Base-by-base conservation (phyloP, 1,140 invertebrate genomes). In the Drosophila sturtevanti region DNA sequence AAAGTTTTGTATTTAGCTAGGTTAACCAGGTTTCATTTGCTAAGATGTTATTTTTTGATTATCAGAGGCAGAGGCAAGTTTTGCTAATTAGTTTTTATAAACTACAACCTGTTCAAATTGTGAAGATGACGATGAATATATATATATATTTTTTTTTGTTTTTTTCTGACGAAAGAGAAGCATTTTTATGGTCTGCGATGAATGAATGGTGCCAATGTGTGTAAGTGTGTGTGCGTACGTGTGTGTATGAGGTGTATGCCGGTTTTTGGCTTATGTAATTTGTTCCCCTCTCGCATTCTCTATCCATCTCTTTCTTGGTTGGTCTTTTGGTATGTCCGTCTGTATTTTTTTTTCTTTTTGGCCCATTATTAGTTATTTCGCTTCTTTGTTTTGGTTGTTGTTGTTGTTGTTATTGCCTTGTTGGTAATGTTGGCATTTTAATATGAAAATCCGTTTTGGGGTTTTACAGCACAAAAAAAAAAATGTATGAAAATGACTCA, bases 331-430 rank as follows among this genome's bases (percentile, higher is more conserved):
- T 66, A 52, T 72, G 68, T 60, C 68, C 59, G 44, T 38, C 56
- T 44, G 41, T 38, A 35, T 48, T 63, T 59, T 66, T 70, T 84
- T 85, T n/a, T n/a, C n/a, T n/a, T n/a, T n/a, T 80, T 84, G 77
- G 41, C 77, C 85, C 85, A 63, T 70, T 63, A 48, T 51, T 68
- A 27, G 18, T 62, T 72, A 51, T 78, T 31, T 31, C 27, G 27
- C 27, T 31, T 31, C 27, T 31, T 76, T 63, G 41, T 69, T 64
- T 60, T 68, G 37, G 68, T 54, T 61, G 41, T 18, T 63, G 56
- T 63, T 63, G 80, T 80, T 77, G 68, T 68, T 68, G 73, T 44
- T 67, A 63, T 82, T 82, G 72, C 81, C 78, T 85, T 78, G 85
- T 31, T 31, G 27, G 27, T 81, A 44, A 44, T 44, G 85, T 85